Conservation (phyloP, 2,113 vertebrate species). For the Salvelinus namaycush region DNA sequence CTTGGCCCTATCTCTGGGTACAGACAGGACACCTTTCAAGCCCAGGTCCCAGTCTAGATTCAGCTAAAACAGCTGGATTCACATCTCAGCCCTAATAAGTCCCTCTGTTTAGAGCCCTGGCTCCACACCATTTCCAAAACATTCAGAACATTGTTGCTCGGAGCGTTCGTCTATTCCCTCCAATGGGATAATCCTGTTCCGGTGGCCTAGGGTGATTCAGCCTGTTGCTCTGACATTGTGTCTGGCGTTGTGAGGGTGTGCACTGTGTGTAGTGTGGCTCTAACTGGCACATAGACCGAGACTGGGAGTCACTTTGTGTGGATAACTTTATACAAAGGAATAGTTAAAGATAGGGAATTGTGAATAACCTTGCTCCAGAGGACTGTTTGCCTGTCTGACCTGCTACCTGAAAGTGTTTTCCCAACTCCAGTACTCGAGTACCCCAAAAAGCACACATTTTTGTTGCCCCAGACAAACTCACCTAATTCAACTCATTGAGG, state of each 20-base stretch:
- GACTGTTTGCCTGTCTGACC: too few species aligned
- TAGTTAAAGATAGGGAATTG: not conserved
- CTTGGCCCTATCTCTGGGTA: not conserved
- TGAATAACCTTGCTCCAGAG: too few species aligned
- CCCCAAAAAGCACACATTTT: too few species aligned
- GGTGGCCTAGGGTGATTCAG: slow-evolving; percentile 34
- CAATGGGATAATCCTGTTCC: slow-evolving; percentile 33
- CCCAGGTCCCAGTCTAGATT: slow-evolving; percentile 47
- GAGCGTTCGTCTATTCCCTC: slow-evolving; percentile 2
- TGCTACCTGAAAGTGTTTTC: not conserved
- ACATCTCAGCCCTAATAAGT: slow-evolving; percentile 60
- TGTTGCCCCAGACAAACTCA: too few species aligned
- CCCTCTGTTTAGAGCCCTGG: slow-evolving; percentile 44
- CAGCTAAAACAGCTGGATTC: slow-evolving; percentile 68
- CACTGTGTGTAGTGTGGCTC: not conserved
- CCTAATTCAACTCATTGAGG: too few species aligned
- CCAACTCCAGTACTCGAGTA: not conserved
- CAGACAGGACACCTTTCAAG: slow-evolving; percentile 67
- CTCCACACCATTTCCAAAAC: slow-evolving; percentile 57
- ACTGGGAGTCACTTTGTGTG: not conserved
- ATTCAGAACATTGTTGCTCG: slow-evolving; percentile 57
- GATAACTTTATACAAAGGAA: not conserved
- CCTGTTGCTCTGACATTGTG: slow-evolving; percentile 36
- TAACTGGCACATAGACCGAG: not conserved
- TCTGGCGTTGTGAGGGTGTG: slow-evolving; percentile 29